A percentile compares a stretch with the other conserved stretches of the same genome.
Evolutionary conservation across 30 jellyfish, hydroid and myxozoan species (phyloP).

Genomic region (Nemopilema nomurai): DNA sequence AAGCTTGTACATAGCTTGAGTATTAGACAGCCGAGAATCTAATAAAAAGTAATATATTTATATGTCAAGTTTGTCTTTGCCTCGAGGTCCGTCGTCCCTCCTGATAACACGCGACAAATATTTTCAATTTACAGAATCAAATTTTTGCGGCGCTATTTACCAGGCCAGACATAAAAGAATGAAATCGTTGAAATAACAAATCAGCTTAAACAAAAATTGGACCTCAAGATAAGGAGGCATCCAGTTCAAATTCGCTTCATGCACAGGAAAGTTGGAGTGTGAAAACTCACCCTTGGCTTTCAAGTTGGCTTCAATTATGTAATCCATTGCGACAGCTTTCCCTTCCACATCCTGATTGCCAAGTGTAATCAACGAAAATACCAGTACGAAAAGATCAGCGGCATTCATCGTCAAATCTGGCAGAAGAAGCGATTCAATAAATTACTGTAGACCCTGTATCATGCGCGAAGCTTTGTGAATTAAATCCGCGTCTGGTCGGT

Average conservation of each 20-base stretch:
- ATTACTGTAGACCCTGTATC: not conserved
- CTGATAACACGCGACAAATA: not conserved
- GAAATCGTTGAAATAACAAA: not conserved
- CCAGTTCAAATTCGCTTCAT: not conserved
- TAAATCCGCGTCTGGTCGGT: slow-evolving; percentile 10
- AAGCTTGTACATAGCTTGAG: not conserved
- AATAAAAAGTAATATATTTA: no score
- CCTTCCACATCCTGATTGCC: slow-evolving; percentile 26
- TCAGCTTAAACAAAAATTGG: not conserved
- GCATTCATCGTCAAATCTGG: slow-evolving; percentile 20
- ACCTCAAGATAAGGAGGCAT: not conserved
- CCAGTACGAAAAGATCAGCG: not conserved
- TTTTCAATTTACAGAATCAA: not conserved
- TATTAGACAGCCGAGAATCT: not conserved
- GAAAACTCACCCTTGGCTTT: slow-evolving; percentile 35
- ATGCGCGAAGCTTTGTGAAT: not conserved
- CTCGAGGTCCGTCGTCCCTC: not conserved
- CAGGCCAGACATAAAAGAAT: not conserved
- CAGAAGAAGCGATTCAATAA: not conserved
- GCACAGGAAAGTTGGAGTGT: not conserved
- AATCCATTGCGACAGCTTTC: slow-evolving; percentile 52
- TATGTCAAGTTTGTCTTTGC: not conserved
- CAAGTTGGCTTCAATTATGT: slow-evolving; percentile 37
- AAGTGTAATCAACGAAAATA: not conserved
- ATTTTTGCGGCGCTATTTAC: not conserved